phyloP scores from a whole-genome alignment of 92 coral and sea anemone genomes.

The Isaurus tuberculatus region DNA sequence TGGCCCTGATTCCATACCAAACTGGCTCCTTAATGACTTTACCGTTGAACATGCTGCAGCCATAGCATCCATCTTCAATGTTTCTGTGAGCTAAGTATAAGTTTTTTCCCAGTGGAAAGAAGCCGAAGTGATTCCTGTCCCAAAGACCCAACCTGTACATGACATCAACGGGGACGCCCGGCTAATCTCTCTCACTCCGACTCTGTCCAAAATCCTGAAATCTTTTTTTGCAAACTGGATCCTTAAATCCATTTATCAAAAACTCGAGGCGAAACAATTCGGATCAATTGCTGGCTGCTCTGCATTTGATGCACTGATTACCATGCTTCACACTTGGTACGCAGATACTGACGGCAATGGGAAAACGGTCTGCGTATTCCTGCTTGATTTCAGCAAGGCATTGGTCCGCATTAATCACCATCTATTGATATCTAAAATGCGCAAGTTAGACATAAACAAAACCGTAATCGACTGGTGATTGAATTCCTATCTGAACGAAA shows the following conservation, averaged over 20 bases:
- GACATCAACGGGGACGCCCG: slow-evolving; percentile 24
- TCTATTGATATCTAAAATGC: too few species aligned
- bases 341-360: too few species aligned
- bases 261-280: slow-evolving; percentile 40
- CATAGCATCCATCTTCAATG: slow-evolving; percentile 44
- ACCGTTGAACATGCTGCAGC: not conserved
- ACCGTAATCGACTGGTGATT: too few species aligned
- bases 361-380: too few species aligned
- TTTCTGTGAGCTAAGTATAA: slow-evolving; percentile 36
- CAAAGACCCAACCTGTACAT: slow-evolving; percentile 32
- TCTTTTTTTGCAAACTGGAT: slow-evolving; percentile 26
- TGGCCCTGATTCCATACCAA: slow-evolving; percentile 31
- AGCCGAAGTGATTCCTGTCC: slow-evolving; percentile 32
- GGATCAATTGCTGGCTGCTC: slow-evolving; percentile 34
- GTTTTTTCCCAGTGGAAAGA: slow-evolving; percentile 31
- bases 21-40: slow-evolving; percentile 34
- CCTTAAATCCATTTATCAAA: slow-evolving; percentile 24
- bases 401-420: too few species aligned
- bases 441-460: too few species aligned
- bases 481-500: too few species aligned
- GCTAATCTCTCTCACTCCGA: slow-evolving; percentile 15
- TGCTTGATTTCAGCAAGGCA: too few species aligned
- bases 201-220: not conserved
- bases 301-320: too few species aligned
- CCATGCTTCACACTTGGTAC: too few species aligned